Percentiles rank a stretch among this genome's conserved stretches.
phyloP scores from a whole-genome alignment of 2,797 vertebrate genomes.

The Luscinia luscinia region DNA sequence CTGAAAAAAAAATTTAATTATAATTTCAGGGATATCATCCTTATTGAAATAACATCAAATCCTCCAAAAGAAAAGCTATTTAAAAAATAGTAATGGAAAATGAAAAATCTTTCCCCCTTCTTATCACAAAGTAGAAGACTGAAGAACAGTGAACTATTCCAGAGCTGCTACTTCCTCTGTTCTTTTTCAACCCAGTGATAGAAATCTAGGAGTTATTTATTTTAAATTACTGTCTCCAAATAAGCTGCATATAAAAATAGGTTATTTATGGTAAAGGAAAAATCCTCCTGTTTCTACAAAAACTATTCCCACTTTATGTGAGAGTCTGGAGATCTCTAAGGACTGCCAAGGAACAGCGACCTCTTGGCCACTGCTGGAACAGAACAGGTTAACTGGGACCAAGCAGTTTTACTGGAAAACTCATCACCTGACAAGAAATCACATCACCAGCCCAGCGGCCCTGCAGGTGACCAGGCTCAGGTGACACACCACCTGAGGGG shows the following conservation, averaged over 20 bases:
- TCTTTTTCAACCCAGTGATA: neutral
- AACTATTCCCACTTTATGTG: neutral
- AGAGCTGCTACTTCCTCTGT: neutral
- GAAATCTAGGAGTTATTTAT: neutral
- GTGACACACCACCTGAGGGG: neutral
- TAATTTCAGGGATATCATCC: neutral
- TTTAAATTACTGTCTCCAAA: neutral
- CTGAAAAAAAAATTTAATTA: conserved; percentile 72
- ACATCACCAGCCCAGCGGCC: neutral
- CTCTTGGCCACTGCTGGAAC: neutral
- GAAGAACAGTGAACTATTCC: neutral
- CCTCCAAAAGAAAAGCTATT: neutral
- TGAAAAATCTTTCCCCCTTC: neutral
- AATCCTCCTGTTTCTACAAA: neutral
- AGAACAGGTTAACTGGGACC: neutral
- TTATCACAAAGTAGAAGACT: neutral
- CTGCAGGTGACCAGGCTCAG: neutral
- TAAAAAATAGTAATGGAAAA: neutral
- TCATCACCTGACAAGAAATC: neutral
- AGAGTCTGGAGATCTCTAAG: neutral
- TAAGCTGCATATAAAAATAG: neutral
- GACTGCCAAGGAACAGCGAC: neutral
- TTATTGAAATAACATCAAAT: neutral
- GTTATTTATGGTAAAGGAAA: neutral
- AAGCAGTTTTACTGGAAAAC: neutral